These are phyloP conservation scores for Symphodus melops DNA, from an alignment of 2,113 vertebrate genomes.

Conservation along the genomic window DNA sequence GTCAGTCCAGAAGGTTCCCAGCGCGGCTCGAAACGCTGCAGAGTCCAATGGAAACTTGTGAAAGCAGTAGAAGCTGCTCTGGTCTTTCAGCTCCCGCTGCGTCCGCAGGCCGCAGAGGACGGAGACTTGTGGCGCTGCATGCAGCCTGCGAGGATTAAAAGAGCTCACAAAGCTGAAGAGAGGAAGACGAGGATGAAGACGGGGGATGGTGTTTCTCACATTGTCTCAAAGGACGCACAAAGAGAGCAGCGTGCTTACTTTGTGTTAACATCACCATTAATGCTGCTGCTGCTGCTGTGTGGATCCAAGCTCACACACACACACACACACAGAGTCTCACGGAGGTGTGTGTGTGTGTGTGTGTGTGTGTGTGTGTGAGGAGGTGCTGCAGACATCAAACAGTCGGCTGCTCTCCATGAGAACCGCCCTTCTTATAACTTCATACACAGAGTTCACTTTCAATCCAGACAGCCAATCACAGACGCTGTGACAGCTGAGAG, in stretches of 20 bases:
- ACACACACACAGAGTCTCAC: neutral
- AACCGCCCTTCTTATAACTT: neutral
- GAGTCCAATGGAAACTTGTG: too few species aligned
- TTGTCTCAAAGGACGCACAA: too few species aligned
- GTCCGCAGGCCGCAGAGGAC: too few species aligned
- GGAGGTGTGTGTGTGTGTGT: neutral
- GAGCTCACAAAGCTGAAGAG: neutral
- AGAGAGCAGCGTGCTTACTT: constrained; percentile 12
- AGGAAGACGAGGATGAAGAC: too few species aligned
- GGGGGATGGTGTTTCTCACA: neutral
- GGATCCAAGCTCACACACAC: neutral
- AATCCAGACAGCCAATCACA: constrained; percentile 17
- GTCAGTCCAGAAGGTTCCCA: too few species aligned
- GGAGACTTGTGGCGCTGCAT: too few species aligned
- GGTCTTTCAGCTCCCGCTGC: too few species aligned
- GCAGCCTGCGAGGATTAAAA: neutral
- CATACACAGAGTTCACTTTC: constrained; percentile 11
- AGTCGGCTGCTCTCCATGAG: neutral
- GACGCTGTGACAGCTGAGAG: neutral
- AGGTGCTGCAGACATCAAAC: constrained; percentile 13
- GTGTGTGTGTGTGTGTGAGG: too few species aligned
- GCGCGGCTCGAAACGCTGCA: too few species aligned
- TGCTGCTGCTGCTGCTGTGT: neutral
- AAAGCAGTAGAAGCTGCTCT: too few species aligned
- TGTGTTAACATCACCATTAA: constrained; percentile 38